Evolutionary conservation across 2,888 invertebrate genomes (phyloP).

Genomic region (Luffia ferchaultella): DNA sequence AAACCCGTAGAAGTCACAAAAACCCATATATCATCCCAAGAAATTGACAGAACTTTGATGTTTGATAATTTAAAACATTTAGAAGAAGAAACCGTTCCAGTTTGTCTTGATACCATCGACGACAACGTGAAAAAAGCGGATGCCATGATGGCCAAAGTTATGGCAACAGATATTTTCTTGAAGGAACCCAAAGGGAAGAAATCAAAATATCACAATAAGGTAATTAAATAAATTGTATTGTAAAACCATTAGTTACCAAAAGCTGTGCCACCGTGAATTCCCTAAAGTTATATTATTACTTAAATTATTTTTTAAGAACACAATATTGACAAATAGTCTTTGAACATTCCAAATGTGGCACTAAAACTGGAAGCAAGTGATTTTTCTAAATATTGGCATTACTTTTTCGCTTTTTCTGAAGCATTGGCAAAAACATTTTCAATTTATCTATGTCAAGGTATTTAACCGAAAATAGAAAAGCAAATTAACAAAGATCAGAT

Average conservation of each 20-base stretch:
- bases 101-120: slow-evolving; percentile 9
- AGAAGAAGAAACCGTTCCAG: slow-evolving; percentile 2
- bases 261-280: too few species aligned
- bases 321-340: too few species aligned
- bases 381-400: too few species aligned
- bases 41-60: neutral
- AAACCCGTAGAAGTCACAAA: neutral
- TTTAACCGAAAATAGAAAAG: neutral
- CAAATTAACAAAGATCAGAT: neutral
- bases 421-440: too few species aligned
- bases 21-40: neutral
- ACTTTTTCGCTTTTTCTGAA: too few species aligned
- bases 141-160: slow-evolving; percentile 41
- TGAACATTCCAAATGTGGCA: too few species aligned
- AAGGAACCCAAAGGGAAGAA: slow-evolving; percentile 23
- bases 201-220: slow-evolving; percentile 34
- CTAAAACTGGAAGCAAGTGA: too few species aligned
- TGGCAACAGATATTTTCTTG: slow-evolving; percentile 40
- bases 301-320: too few species aligned
- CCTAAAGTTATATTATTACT: too few species aligned
- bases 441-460: too few species aligned
- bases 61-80: too few species aligned
- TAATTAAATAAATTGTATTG: slow-evolving; percentile 20
- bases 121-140: slow-evolving; percentile 24
- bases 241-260: too few species aligned